Base-by-base conservation (phyloP, 2,113 vertebrate genomes). In the Onychostoma macrolepis region DNA sequence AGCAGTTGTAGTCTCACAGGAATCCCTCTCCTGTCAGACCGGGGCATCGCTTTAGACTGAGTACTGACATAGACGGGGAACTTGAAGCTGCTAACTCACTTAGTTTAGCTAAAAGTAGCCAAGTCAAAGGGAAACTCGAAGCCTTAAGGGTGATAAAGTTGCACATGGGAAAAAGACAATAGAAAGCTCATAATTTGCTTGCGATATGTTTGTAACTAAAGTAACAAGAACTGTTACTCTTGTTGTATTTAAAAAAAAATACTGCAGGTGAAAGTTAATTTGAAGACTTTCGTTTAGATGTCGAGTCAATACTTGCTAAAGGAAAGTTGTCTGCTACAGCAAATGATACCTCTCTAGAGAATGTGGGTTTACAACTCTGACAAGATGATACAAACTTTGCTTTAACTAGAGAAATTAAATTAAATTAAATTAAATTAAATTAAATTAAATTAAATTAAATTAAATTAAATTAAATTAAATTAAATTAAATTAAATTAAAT, bases 21-120 rank as follows among this genome's bases (percentile, higher is more conserved):
- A 84, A 86, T 86, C 53, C n/a, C 74, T 83, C 84, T 86, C 74
- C 86, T 86, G 86, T 89, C 89, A 88, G 69, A 84, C 74, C 28
- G 41, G 86, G 48, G 74, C 61, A 86, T 86, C 69, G 50, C 78
- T 89, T 87, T 81, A 87, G 86, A 87, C 76, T 86, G 74, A 87
- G 86, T 74, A 76, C 88, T 77, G 82, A 84, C 79, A 78, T 15
- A 74, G 72, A 80, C 36, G 71, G 83, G 58, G 43, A 86, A 72
- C 81, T 78, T 71, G 63, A 75, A 78, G 72, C 13, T 76, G 72
- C 69, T 82, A 85, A 82, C 71, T 45, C 71, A 71, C 83, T 85
- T 85, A 61, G 75, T 85, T 85, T 87, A 85, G 74, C 85, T 79
- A 65, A 85, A 89, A 84, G 80, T 83, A 75, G 72, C 48, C 67